Conservation (phyloP, 2,888 invertebrate species). For the Opisthograptis luteolata region DNA sequence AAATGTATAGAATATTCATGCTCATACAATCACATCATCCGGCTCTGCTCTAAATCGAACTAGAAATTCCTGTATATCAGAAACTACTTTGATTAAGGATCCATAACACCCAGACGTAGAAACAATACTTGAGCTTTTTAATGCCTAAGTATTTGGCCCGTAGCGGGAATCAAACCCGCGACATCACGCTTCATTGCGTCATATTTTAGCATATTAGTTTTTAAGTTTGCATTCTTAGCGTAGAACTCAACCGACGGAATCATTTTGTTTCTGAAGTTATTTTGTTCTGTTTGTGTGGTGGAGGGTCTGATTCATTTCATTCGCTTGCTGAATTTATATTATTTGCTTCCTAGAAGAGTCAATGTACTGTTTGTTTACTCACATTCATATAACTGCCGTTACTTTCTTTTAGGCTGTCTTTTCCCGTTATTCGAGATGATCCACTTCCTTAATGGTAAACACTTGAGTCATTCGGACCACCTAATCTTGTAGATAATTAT, state of each 20-base stretch:
- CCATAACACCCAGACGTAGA: too few species aligned
- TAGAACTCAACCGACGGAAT: constrained; percentile 9
- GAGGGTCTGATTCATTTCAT: constrained; percentile 10
- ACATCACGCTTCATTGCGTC: too few species aligned
- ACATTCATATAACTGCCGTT: constrained; percentile 26
- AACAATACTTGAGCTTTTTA: too few species aligned
- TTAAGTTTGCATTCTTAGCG: too few species aligned
- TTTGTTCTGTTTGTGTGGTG: constrained; percentile 4
- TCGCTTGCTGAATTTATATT: constrained; percentile 7
- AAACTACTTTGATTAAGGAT: too few species aligned
- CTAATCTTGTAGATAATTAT: constrained; percentile 24
- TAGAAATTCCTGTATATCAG: too few species aligned
- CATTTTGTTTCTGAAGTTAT: constrained; percentile 2
- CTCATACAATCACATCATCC: too few species aligned
- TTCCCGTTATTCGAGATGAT: constrained; percentile 28
- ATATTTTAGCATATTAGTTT: too few species aligned
- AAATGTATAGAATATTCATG: too few species aligned
- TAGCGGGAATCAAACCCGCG: too few species aligned
- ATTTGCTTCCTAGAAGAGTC: constrained; percentile 19
- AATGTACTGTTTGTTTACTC: constrained; percentile 31
- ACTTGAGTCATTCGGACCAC: constrained; percentile 20
- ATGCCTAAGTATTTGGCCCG: too few species aligned
- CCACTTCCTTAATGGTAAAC: constrained; percentile 25
- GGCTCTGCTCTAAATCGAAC: too few species aligned
- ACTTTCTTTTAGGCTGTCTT: constrained; percentile 27